Evolutionary conservation across 2,113 vertebrate genomes (phyloP).

Genomic region (Panthera leo): DNA sequence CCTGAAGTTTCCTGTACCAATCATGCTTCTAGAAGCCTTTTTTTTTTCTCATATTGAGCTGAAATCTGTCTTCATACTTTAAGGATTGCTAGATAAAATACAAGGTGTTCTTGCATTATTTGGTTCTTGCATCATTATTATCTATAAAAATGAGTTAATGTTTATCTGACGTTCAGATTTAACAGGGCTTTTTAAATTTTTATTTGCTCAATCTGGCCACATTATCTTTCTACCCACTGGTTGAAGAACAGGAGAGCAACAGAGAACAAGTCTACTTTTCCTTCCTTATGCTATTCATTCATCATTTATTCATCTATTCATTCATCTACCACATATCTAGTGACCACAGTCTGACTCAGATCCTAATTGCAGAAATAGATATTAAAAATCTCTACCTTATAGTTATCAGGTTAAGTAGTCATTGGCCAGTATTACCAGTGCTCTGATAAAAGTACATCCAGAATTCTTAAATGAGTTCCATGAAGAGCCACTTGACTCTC

Average conservation of each 20-base stretch:
- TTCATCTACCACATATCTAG: neutral
- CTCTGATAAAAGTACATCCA: neutral
- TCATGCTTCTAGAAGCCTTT: neutral
- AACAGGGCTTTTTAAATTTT: neutral
- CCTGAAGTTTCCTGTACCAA: neutral
- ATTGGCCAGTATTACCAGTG: neutral
- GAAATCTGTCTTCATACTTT: neutral
- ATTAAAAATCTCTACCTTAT: neutral
- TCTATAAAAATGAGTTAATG: neutral
- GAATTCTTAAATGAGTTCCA: neutral
- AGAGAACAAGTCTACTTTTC: neutral
- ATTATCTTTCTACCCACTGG: neutral
- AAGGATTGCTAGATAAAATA: neutral
- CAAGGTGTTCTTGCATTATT: neutral
- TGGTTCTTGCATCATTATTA: neutral
- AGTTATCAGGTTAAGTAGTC: neutral
- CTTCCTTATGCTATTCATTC: neutral
- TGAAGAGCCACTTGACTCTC: neutral
- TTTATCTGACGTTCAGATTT: conserved; percentile 15
- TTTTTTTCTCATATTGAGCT: neutral
- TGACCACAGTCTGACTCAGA: neutral
- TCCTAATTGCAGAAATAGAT: neutral
- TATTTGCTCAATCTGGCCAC: neutral
- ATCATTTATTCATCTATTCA: neutral
- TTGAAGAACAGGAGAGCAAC: neutral